Evolutionary conservation across 2,113 vertebrate species (phyloP), one percentile per base, ranked within the genome.

Genomic region (Hydrolagus affinis): DNA sequence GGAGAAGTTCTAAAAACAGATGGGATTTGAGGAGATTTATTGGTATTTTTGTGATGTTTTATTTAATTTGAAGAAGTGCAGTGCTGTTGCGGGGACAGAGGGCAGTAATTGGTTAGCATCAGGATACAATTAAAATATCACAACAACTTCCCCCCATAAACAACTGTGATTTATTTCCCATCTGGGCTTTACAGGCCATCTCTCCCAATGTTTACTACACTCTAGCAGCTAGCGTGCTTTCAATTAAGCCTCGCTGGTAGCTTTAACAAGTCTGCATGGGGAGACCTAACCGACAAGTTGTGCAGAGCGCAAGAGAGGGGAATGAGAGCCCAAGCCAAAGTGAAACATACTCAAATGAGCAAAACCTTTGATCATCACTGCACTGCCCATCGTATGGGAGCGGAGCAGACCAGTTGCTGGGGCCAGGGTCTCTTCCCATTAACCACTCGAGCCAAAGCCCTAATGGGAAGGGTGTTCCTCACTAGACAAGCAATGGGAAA

Each of bases 51-150:
- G 62, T 66, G 19, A 28, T 83, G 78, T 66, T 83, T 83, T 83
- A 83, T 64, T 80, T 64, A 80, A 66, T 83, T 30, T 0, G 28
- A 83, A 83, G 62, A 68, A 64, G 78, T 28, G 78, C 60, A 30
- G 21, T 83, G 17, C 17, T 68, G 62, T 83, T 83, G 78, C 78
- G 78, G 78, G 66, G 64, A 83, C 78, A 10, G 28, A 83, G 7
- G 78, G 78, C 59, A 30, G 60, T 83, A 83, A 83, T 83, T 83
- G 78, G 78, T 66, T 23, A 9, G 60, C 78, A 66, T 83, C 4
- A 28, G 78, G 66, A 83, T 83, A 62, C 78, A 83, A 83, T 83
- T 83, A 83, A 83, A 83, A 83, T 62, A 83, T 83, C 78, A 83
- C 78, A 68, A 83, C 77, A 83, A 83, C 60, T 30, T 66, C 77